Percentiles rank a stretch among this genome's conserved stretches.
These are phyloP conservation scores for Bombus ignitus DNA, from an alignment of 1,140 invertebrate genomes.

Conservation along the genomic window DNA sequence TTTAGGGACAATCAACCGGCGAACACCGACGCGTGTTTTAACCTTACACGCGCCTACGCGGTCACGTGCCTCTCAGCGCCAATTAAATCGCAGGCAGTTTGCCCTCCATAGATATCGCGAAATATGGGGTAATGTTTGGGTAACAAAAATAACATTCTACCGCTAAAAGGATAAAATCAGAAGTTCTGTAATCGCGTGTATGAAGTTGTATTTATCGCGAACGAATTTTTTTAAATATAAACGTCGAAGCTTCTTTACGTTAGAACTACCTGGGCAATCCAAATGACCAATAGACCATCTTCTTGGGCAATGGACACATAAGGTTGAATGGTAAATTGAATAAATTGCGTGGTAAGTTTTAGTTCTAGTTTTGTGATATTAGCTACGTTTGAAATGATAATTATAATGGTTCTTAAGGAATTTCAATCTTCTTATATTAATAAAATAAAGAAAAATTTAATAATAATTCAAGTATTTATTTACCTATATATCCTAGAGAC, in stretches of 20 bases:
- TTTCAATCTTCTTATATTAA: background rate
- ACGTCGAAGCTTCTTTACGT: no score
- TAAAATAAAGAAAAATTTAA: no score
- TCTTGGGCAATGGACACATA: no score
- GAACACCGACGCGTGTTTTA: background rate
- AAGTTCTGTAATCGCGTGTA: background rate
- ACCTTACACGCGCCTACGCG: background rate
- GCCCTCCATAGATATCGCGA: background rate
- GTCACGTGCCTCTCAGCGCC: background rate
- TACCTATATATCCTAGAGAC: no score
- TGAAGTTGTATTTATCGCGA: no score
- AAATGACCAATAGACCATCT: no score
- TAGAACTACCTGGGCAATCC: rapidly evolving
- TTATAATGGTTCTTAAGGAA: background rate
- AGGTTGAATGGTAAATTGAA: no score
- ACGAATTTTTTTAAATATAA: no score
- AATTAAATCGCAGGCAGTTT: background rate
- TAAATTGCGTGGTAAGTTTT: no score
- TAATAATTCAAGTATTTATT: no score
- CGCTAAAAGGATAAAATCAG: background rate
- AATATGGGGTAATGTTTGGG: background rate
- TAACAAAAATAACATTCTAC: background rate
- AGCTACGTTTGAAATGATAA: no score
- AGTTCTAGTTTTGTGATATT: no score
- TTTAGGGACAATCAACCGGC: constrained; percentile 5